Conservation (phyloP, 2,797 vertebrate genomes). For the Anguilla obscura region DNA sequence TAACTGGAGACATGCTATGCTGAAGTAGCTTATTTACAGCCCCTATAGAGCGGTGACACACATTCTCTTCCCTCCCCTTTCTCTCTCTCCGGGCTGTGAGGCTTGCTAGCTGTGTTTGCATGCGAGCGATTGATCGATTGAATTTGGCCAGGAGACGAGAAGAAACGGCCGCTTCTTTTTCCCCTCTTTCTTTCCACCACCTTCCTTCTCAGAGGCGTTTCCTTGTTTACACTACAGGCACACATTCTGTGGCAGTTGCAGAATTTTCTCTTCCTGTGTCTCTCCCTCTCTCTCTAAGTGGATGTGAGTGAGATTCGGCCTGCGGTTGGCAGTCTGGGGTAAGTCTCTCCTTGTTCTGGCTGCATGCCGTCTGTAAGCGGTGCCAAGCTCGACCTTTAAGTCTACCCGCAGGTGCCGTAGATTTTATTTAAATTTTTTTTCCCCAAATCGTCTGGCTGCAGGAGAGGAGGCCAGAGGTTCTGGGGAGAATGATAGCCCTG, state of each 20-base stretch:
- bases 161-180: neutral
- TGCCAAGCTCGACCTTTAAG: neutral
- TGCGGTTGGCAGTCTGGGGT: neutral
- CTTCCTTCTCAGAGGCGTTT: neutral
- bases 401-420: neutral
- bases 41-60: slow-evolving; percentile 57
- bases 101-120: slow-evolving; percentile 35
- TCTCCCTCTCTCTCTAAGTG: neutral
- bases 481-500: neutral
- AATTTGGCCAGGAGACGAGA: neutral
- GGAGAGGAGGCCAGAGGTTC: neutral
- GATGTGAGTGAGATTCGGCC: neutral
- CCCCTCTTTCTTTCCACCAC: neutral
- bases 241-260: neutral
- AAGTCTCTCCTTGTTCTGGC: neutral
- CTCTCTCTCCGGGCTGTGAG: slow-evolving; percentile 60
- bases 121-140: neutral
- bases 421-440: neutral
- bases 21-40: slow-evolving; percentile 70
- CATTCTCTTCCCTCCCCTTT: slow-evolving; percentile 57
- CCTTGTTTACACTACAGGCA: neutral
- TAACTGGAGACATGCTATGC: slow-evolving; percentile 66
- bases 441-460: neutral
- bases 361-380: neutral
- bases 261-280: neutral